phyloP scores from a whole-genome alignment of 2,888 invertebrate genomes.

The Girardia tigrina region DNA sequence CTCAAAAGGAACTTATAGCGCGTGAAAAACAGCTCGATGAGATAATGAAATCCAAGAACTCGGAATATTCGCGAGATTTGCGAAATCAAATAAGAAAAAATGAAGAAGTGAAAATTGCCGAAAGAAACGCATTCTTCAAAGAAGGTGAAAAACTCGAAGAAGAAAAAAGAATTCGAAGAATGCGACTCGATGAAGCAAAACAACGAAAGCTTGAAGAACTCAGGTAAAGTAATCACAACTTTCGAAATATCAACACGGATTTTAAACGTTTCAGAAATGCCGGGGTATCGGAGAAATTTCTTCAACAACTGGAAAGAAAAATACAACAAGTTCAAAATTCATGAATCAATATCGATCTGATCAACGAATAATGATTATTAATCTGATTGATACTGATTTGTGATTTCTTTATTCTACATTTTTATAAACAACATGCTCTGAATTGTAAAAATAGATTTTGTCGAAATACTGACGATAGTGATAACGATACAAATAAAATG shows the following conservation, averaged over 20 bases:
- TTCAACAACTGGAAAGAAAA: slow-evolving; percentile 49
- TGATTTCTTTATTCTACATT: not conserved
- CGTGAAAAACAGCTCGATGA: slow-evolving; percentile 45
- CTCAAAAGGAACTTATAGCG: slow-evolving; percentile 49
- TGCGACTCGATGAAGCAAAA: slow-evolving; percentile 48
- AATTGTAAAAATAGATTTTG: too few species aligned
- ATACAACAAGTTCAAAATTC: slow-evolving; percentile 42
- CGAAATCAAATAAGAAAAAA: slow-evolving; percentile 48
- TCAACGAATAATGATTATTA: not conserved
- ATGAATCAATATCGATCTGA: not conserved
- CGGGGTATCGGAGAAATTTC: slow-evolving; percentile 50
- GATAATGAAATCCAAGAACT: slow-evolving; percentile 39
- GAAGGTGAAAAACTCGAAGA: slow-evolving; percentile 49
- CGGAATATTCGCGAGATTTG: slow-evolving; percentile 44
- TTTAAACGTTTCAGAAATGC: slow-evolving; percentile 41
- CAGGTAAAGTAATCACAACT: slow-evolving; percentile 41
- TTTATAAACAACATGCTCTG: not conserved
- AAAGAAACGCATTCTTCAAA: slow-evolving; percentile 49
- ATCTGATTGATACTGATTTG: not conserved
- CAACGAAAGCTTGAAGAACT: slow-evolving; percentile 48
- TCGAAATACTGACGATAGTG: too few species aligned
- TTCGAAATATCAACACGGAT: not conserved
- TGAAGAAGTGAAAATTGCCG: slow-evolving; percentile 45
- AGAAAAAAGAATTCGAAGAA: slow-evolving; percentile 44
- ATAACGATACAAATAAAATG: too few species aligned